Conservation (phyloP, 2,888 invertebrate genomes). For the Bruchidius siliquastri region DNA sequence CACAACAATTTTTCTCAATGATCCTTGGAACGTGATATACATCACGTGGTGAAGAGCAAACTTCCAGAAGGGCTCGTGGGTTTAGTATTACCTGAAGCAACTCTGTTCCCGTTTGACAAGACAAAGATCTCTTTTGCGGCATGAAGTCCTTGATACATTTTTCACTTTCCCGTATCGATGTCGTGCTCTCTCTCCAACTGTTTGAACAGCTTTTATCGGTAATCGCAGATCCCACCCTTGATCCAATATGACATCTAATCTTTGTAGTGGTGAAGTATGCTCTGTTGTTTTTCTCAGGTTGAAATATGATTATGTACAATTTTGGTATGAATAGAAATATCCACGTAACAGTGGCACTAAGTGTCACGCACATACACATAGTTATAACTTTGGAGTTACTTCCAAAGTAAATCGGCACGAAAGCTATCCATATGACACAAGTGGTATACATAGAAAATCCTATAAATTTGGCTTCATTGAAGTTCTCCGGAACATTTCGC, state of each 20-base stretch:
- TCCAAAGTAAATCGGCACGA: slow-evolving; percentile 72
- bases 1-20: slow-evolving; percentile 40
- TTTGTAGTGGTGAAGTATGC: slow-evolving; percentile 70
- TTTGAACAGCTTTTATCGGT: slow-evolving; percentile 43
- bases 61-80: slow-evolving; percentile 32
- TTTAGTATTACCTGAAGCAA: slow-evolving; percentile 40
- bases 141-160: slow-evolving; percentile 13
- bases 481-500: slow-evolving; percentile 75
- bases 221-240: slow-evolving; percentile 47
- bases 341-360: slow-evolving; percentile 68
- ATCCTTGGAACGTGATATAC: slow-evolving; percentile 30
- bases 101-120: slow-evolving; percentile 47
- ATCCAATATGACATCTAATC: slow-evolving; percentile 65
- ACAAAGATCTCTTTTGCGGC: slow-evolving; percentile 37
- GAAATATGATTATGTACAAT: slow-evolving; percentile 68
- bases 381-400: slow-evolving; percentile 57
- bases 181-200: slow-evolving; percentile 36
- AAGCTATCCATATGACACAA: slow-evolving; percentile 74
- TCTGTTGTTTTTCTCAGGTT: slow-evolving; percentile 72
- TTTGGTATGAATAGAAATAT: slow-evolving; percentile 72
- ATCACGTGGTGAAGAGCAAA: slow-evolving; percentile 23
- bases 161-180: slow-evolving; percentile 24
- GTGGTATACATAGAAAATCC: slow-evolving; percentile 80
- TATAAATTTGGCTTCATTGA: slow-evolving; percentile 71
- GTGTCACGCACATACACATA: slow-evolving; percentile 65